Percentiles rank a stretch among this genome's conserved stretches.
Evolutionary conservation across 2,797 vertebrate species (phyloP).

Genomic region (Oreonectes daqikongensis): DNA sequence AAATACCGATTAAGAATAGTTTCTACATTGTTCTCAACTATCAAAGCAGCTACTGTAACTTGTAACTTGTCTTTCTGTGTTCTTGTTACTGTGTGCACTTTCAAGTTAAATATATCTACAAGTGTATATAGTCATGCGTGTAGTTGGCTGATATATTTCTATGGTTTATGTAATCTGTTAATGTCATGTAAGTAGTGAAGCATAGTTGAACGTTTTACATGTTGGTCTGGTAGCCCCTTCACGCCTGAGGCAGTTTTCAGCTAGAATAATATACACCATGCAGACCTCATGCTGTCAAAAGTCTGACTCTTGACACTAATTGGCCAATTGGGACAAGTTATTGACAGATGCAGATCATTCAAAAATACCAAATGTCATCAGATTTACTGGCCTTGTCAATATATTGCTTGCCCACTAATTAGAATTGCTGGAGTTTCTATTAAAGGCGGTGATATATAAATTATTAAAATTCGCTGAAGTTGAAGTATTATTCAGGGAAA

Average conservation of each 20-base stretch:
- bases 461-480: not conserved
- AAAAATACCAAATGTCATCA: slow-evolving; percentile 1
- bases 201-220: not conserved
- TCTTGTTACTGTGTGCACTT: not conserved
- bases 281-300: not conserved
- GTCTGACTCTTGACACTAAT: slow-evolving; percentile 3
- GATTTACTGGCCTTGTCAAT: slow-evolving; percentile 3
- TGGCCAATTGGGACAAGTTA: not conserved
- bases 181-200: not conserved
- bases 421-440: not conserved
- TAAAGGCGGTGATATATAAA: not conserved
- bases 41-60: not conserved
- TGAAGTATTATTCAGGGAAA: not conserved
- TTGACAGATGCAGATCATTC: not conserved
- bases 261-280: slow-evolving; percentile 11
- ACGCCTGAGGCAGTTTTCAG: not conserved
- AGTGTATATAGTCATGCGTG: not conserved
- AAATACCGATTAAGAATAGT: too few species aligned
- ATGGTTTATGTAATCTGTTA: not conserved
- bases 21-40: not conserved
- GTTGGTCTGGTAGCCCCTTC: not conserved
- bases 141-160: not conserved
- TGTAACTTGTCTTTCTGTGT: not conserved
- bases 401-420: slow-evolving; percentile 3
- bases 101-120: not conserved